Evolutionary conservation across 2,888 invertebrate species (phyloP), one percentile per base, ranked within the genome.

Genomic region (Carcina quercana): DNA sequence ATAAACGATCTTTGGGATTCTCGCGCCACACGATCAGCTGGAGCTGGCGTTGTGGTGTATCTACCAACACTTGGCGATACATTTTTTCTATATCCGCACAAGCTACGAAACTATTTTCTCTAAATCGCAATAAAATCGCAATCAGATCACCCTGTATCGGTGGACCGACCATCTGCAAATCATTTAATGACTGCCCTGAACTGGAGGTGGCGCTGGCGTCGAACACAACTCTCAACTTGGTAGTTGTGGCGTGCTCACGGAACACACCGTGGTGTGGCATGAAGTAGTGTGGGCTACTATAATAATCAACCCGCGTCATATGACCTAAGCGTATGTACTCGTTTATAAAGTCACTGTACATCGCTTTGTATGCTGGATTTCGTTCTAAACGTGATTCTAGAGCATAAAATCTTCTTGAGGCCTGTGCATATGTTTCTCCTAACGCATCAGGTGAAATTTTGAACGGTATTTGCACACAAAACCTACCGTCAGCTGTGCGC

Each of bases 21-120:
- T 44, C 40, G 3, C 53, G 34, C 53, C 58, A 62, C 2, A 58
- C 27, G 1, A 59, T 57, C 14, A 45, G 27, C 22, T 59, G 59
- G 4, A 48, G 38, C 13, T 43, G 27, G 5, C 47, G 24, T 17
- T 55, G 39, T 5, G 45, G 34, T 1, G 30, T 25, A 15, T 43
- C 12, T 7, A 55, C 32, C 5, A 38, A 17, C n/a, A 47, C 35
- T 31, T 51, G 46, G 0, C 57, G 29, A 28, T 45, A 58, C 50
- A 58, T 54, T 32, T 42, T 40, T 5, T 31, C 32, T 1, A 40
- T 13, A 15, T 40, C 40, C 1, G 32, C 37, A 11, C 35, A 37
- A 3, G 32, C 26, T 2, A 45, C 48, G 19, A 45, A 36, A 15
- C 32, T 38, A 34, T 49, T 30, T 13, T 37, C 30, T 10, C 49